Conservation (phyloP, 2,888 invertebrate species). For the Drosophila pullipes region DNA sequence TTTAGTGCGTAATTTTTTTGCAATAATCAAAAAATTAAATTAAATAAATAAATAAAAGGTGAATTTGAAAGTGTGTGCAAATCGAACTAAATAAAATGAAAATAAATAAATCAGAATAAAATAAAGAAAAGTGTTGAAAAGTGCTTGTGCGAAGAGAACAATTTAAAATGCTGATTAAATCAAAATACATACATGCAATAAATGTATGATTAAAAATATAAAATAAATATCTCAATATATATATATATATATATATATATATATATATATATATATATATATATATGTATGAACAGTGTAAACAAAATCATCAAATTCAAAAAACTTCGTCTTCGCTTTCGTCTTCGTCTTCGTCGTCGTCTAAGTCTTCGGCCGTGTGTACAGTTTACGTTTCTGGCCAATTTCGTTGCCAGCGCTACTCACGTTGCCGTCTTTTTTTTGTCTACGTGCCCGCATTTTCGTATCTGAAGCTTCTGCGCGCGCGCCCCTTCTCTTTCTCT, state of each 20-base stretch:
- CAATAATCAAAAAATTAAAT: constrained; percentile 16
- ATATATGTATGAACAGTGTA: constrained; percentile 28
- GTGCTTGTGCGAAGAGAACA: constrained; percentile 57
- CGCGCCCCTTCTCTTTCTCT: constrained; percentile 27
- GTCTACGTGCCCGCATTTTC: constrained; percentile 63
- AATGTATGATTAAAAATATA: constrained; percentile 8
- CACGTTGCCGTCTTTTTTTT: constrained; percentile 44
- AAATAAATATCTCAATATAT: constrained; percentile 12
- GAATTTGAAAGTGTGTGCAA: constrained; percentile 41
- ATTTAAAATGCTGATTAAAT: constrained; percentile 6
- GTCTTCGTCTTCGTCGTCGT: constrained; percentile 20
- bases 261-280: constrained; percentile 11
- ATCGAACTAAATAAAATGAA: constrained; percentile 35
- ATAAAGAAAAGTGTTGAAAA: constrained; percentile 30
- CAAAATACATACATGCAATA: constrained; percentile 5
- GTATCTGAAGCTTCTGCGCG: constrained; percentile 36
- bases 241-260: not conserved
- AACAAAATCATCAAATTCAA: constrained; percentile 37
- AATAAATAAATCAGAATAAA: constrained; percentile 20
- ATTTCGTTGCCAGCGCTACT: constrained; percentile 48
- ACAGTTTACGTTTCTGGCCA: constrained; percentile 56
- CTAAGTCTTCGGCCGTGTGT: constrained; percentile 40
- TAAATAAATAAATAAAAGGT: not conserved
- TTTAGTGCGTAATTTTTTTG: constrained; percentile 50
- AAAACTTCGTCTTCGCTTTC: constrained; percentile 13